A percentile compares a stretch with the other conserved stretches of the same genome.
These are phyloP conservation scores for Patella caerulea DNA, from an alignment of 2,888 invertebrate genomes.

Conservation along the genomic window DNA sequence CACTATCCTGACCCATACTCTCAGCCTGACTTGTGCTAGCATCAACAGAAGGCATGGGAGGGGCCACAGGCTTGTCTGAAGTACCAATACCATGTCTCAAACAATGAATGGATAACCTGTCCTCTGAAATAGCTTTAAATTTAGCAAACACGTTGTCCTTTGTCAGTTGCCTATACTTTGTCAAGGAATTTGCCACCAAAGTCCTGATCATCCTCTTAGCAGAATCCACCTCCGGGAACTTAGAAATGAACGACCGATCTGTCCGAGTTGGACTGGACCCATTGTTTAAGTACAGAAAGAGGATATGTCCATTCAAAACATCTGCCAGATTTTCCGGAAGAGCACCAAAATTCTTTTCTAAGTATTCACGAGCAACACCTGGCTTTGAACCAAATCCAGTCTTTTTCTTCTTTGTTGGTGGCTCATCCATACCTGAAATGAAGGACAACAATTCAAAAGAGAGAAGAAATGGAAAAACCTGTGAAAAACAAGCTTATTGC, in stretches of 20 bases:
- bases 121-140: not conserved
- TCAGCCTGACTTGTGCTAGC: not conserved
- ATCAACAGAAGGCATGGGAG: not conserved
- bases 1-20: slow-evolving; percentile 3
- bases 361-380: slow-evolving; percentile 1
- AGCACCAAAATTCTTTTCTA: not conserved
- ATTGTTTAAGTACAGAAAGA: not conserved
- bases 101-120: not conserved
- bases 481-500: too few species aligned
- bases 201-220: not conserved
- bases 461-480: too few species aligned
- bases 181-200: slow-evolving; percentile 1
- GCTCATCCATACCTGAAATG: slow-evolving; percentile 6
- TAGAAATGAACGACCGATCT: not conserved
- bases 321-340: not conserved
- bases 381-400: not conserved
- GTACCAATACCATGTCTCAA: not conserved
- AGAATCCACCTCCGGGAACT: not conserved
- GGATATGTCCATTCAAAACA: not conserved
- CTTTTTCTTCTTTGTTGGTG: slow-evolving; percentile 3
- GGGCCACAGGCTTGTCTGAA: too few species aligned
- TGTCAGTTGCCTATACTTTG: not conserved
- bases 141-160: not conserved
- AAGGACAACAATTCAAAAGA: not conserved
- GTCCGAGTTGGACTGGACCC: not conserved